Conservation (phyloP, 2,113 vertebrate genomes). For the Ursus arctos region DNA sequence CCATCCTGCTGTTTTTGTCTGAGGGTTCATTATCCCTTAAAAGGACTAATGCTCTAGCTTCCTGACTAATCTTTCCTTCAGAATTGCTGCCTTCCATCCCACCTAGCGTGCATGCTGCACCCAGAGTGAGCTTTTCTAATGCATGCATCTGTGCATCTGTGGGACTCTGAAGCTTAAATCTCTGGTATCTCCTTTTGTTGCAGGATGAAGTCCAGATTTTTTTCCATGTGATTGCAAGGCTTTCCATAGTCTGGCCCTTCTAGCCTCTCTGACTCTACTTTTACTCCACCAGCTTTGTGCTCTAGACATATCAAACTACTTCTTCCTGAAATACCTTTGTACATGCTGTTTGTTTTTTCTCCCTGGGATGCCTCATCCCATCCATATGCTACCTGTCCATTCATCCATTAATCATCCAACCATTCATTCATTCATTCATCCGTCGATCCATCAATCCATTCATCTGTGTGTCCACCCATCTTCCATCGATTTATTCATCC, state of each 20-base stretch:
- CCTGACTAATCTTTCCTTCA: background rate
- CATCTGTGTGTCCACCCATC: background rate
- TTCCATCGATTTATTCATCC: background rate
- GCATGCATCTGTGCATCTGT: background rate
- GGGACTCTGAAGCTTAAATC: background rate
- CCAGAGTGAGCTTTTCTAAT: background rate
- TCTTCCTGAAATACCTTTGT: background rate
- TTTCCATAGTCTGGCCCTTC: background rate
- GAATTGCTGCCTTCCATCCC: rapidly evolving
- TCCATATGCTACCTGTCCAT: background rate
- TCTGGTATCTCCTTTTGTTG: background rate
- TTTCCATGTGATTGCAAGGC: background rate
- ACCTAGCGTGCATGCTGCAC: background rate
- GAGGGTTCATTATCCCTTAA: background rate
- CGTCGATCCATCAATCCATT: too few relatives aligned
- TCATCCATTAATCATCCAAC: too few relatives aligned
- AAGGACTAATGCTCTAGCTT: background rate
- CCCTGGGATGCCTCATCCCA: background rate
- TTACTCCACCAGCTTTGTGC: background rate
- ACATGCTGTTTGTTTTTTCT: background rate
- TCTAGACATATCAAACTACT: background rate
- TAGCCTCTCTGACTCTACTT: background rate
- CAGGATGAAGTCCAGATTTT: background rate
- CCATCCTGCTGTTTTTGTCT: background rate
- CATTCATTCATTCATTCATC: background rate